Base-by-base conservation (phyloP, 2,888 invertebrate genomes). In the Trisateles emortualis region DNA sequence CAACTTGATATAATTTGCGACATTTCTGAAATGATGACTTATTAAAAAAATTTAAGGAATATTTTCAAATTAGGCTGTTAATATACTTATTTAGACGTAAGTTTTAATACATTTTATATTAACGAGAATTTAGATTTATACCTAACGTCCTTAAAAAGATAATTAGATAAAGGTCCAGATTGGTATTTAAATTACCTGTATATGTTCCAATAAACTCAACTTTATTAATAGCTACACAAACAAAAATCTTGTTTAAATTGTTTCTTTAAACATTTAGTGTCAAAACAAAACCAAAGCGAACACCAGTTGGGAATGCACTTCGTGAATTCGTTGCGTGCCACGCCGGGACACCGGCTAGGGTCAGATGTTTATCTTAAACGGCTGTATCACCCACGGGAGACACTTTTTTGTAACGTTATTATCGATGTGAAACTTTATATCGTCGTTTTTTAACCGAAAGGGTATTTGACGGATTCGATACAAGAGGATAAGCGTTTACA, bases 291-390 rank as follows among this genome's bases (percentile, higher is more conserved):
- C 76, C 70, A 71, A 69, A 69, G 41, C 35, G 71, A 60, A 58
- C 81, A 87, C 63, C 77, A 77, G 81, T 68, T 52, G 76, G 79
- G 88, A 86, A 90, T 87, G 87, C 84, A 74, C 81, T 74, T 90
- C 88, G 90, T 89, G 92, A 86, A 90, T 90, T 85, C 88, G 81
- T 85, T 78, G 90, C 87, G 84, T 84, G 86, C 88, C 87, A 71
- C 76, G 81, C 73, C 81, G 83, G 79, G 83, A 80, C 86, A 74
- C 83, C 79, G 68, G 81, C 79, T 77, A 79, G 86, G 91, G 87
- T 89, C 92, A 89, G 92, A 92, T 92, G 84, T 66, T 87, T 92
- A 92, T 92, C 92, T 90, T 90, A 90, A 91, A 90, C 90, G 90
- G 85, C 90, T 92, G 92, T 91, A 90, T 91, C 92, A 92, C 89